Percentiles rank a stretch among this genome's conserved stretches.
Evolutionary conservation across 1,140 invertebrate genomes (phyloP).

Genomic region (Lepidurus couesii): DNA sequence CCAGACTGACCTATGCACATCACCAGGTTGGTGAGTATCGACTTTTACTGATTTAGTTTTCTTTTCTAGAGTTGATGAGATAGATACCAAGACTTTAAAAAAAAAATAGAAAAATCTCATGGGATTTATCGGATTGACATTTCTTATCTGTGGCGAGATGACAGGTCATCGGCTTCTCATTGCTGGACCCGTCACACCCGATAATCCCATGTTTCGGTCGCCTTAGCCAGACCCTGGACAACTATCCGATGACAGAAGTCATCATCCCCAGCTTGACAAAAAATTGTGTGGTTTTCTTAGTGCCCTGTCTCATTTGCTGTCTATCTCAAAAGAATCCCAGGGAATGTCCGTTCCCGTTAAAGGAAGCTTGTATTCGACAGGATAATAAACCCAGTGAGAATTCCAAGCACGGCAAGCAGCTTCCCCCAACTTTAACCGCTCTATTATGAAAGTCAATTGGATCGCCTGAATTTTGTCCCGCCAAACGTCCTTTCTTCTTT

Average conservation of each 20-base stretch:
- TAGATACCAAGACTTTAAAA: too few species aligned
- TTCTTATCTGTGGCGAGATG: neutral
- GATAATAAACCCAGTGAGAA: neutral
- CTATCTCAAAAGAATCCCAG: neutral
- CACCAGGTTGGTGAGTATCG: too few species aligned
- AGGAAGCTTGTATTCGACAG: neutral
- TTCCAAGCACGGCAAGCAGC: neutral
- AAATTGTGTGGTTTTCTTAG: neutral
- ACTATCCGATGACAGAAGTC: neutral
- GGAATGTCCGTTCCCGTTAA: neutral
- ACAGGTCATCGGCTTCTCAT: neutral
- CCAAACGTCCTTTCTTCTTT: neutral
- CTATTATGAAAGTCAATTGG: slow-evolving; percentile 6
- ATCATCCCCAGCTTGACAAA: neutral
- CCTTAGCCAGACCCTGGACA: neutral
- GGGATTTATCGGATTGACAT: neutral
- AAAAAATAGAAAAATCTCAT: neutral
- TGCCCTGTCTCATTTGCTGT: neutral
- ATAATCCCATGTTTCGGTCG: slow-evolving; percentile 2
- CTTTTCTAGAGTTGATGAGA: too few species aligned
- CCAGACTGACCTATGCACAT: too few species aligned
- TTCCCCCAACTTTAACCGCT: neutral
- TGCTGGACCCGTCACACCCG: neutral
- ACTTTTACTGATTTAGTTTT: too few species aligned
- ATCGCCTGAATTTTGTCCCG: neutral